Conservation (phyloP, 2,888 invertebrate species). For the Buathra laborator region DNA sequence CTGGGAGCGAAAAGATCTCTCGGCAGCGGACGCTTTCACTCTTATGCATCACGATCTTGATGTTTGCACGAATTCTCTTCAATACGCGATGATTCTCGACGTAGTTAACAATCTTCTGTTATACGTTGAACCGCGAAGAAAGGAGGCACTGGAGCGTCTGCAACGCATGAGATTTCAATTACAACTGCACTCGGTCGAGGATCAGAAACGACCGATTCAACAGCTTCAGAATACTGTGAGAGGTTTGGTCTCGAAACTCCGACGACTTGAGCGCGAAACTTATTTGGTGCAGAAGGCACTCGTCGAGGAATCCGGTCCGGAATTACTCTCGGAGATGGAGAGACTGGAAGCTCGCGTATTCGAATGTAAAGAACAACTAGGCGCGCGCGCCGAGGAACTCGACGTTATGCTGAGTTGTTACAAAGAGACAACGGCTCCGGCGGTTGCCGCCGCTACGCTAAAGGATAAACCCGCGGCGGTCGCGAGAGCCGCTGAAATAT, state of each 20-base stretch:
- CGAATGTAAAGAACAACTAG: conserved; percentile 95
- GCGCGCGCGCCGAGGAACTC: conserved; percentile 95
- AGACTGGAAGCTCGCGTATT: conserved; percentile 92
- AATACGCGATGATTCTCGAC: conserved; percentile 98
- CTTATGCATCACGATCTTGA: conserved; percentile 99
- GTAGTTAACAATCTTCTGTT: conserved; percentile 98
- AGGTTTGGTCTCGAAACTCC: conserved; percentile 92
- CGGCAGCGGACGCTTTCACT: conserved; percentile 98
- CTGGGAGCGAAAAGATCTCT: conserved; percentile 92
- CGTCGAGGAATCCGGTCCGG: conserved; percentile 89
- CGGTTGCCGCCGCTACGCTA: conserved; percentile 86
- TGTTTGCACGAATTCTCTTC: conserved; percentile 97
- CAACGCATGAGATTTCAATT: conserved; percentile 98
- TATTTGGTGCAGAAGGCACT: conserved; percentile 94
- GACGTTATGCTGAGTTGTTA: conserved; percentile 98
- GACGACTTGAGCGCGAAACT: conserved; percentile 95
- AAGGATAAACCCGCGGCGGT: conserved; percentile 91
- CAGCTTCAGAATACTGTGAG: conserved; percentile 92
- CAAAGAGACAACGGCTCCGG: conserved; percentile 91
- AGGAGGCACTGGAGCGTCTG: conserved; percentile 94
- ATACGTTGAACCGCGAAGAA: conserved; percentile 98
- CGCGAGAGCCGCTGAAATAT: conserved; percentile 96
- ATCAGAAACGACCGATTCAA: conserved; percentile 96
- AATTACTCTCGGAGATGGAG: conserved; percentile 89
- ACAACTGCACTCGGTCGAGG: conserved; percentile 95